Evolutionary conservation across 2,113 vertebrate species (phyloP).

Genomic region (Entomyzon cyanotis): DNA sequence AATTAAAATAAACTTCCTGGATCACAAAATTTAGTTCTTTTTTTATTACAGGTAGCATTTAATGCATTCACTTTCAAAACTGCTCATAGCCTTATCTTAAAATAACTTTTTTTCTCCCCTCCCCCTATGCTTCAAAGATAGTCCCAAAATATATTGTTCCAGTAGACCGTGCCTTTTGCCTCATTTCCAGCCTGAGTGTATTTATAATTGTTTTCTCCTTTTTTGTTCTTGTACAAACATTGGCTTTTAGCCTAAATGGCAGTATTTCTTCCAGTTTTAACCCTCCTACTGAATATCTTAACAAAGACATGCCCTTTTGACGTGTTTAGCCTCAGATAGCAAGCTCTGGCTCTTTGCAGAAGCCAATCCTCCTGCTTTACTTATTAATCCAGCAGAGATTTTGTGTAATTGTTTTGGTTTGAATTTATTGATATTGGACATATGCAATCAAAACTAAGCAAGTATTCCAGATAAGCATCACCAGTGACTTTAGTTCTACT

Average conservation of each 20-base stretch:
- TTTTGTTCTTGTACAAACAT: conserved; percentile 34
- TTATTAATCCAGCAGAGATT: neutral
- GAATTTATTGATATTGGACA: neutral
- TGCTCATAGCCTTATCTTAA: neutral
- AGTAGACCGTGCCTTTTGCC: neutral
- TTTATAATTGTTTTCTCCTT: conserved; percentile 37
- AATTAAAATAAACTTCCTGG: neutral
- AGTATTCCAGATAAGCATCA: neutral
- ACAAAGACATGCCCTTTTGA: neutral
- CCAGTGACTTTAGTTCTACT: neutral
- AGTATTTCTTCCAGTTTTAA: conserved; percentile 14
- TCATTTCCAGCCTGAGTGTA: conserved; percentile 6
- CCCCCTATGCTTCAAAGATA: neutral
- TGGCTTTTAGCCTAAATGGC: conserved; percentile 28
- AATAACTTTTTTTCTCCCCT: neutral
- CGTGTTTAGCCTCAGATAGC: neutral
- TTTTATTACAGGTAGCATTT: neutral
- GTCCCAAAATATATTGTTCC: neutral
- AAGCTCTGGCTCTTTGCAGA: neutral
- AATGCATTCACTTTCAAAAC: neutral
- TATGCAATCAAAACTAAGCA: neutral
- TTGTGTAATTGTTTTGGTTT: neutral
- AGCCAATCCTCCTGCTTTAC: neutral
- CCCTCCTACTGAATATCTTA: neutral
- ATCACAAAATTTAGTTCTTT: neutral